A percentile compares a stretch with the other conserved stretches of the same genome.
Conservation (phyloP, 1,140 invertebrate species). For the Leptinotarsa defecta region DNA sequence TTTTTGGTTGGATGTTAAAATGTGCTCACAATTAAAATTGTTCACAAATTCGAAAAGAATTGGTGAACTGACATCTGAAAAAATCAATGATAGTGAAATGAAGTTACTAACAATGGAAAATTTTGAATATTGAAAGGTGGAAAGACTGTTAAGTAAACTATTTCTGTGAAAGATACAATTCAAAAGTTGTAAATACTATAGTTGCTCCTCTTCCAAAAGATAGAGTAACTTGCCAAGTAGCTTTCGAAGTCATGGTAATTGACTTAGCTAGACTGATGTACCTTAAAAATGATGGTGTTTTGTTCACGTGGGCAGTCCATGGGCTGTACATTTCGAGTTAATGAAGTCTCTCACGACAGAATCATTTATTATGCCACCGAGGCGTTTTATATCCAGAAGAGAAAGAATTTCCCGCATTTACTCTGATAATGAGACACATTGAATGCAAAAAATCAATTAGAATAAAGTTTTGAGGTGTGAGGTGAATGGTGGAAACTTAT, state of each 20-base stretch:
- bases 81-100: neutral
- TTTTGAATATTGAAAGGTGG: neutral
- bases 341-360: neutral
- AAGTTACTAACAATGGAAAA: neutral
- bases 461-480: slow-evolving; percentile 9
- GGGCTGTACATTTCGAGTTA: slow-evolving; percentile 6
- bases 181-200: neutral
- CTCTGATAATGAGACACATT: slow-evolving; percentile 6
- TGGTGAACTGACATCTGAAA: neutral
- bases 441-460: neutral
- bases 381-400: neutral
- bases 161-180: neutral
- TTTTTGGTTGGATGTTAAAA: neutral
- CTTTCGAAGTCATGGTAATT: neutral
- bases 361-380: slow-evolving; percentile 5
- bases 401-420: neutral
- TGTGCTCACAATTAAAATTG: neutral
- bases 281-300: neutral
- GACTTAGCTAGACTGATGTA: neutral
- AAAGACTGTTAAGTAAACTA: neutral
- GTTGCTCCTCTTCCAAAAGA: neutral
- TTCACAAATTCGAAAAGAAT: neutral
- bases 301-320: neutral
- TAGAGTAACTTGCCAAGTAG: slow-evolving; percentile 8
- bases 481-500: neutral